phyloP scores from a whole-genome alignment of 2,113 vertebrate species.

The Cairina moschata region DNA sequence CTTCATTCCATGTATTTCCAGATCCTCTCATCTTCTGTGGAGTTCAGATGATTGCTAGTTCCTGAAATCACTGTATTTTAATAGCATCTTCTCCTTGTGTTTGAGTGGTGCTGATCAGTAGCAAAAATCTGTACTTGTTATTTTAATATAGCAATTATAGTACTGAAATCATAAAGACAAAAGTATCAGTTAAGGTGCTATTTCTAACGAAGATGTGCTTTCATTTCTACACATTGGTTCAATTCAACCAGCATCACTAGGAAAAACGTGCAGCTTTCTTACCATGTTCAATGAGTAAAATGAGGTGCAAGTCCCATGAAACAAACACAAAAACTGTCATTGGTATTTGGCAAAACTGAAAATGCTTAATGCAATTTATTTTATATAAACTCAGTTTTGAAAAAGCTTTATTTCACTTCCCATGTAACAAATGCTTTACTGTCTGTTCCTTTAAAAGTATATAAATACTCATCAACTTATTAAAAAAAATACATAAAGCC shows the following conservation, averaged over 20 bases:
- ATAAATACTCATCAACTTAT: slow-evolving; percentile 45
- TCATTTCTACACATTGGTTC: not conserved
- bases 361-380: not conserved
- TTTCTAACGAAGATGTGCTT: not conserved
- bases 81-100: not conserved
- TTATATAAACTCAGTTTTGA: not conserved
- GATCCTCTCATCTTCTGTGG: not conserved
- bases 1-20: not conserved
- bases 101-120: not conserved
- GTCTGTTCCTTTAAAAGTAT: not conserved
- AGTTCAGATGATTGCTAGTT: not conserved
- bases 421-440: slow-evolving; percentile 1
- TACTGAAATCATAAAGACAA: not conserved
- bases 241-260: not conserved
- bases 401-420: not conserved
- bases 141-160: not conserved
- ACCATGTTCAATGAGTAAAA: not conserved
- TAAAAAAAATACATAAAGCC: slow-evolving; percentile 34
- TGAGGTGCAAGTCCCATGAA: not conserved
- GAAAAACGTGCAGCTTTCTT: not conserved
- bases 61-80: not conserved
- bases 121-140: not conserved
- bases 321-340: not conserved
- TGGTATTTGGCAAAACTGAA: not conserved
- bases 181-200: not conserved